phyloP scores from a whole-genome alignment of 2,797 vertebrate species.

The Halcyon leucocephala region DNA sequence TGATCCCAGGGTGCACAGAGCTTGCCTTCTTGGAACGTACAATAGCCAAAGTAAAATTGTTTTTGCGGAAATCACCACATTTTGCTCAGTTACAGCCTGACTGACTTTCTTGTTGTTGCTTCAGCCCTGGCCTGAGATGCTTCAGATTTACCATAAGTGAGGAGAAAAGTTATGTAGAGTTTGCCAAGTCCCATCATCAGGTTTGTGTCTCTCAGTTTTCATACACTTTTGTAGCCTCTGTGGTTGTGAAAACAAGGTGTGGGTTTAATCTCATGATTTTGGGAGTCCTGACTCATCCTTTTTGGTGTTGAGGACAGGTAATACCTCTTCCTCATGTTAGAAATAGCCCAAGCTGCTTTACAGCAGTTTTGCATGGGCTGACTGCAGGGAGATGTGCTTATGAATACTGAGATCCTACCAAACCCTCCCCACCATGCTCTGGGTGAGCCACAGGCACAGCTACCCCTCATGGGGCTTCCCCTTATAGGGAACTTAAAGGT shows the following conservation, averaged over 20 bases:
- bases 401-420: background rate
- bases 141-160: background rate
- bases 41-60: background rate
- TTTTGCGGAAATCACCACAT: background rate
- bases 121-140: background rate
- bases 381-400: background rate
- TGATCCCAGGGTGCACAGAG: background rate
- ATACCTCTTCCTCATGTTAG: accelerated
- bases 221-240: background rate
- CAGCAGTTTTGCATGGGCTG: no score
- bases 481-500: background rate
- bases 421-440: background rate
- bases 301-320: background rate
- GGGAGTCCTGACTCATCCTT: background rate
- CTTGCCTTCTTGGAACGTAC: background rate
- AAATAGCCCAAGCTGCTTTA: background rate
- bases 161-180: background rate
- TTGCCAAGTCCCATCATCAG: background rate
- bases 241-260: background rate
- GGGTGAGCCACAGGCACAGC: background rate
- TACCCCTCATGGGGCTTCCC: no score
- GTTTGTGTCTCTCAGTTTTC: background rate
- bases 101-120: background rate
- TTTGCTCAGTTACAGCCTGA: background rate
- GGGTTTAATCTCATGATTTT: background rate